Percentiles rank a stretch among this genome's conserved stretches.
Evolutionary conservation across 2,888 invertebrate genomes (phyloP).

Genomic region (Cephus spinipes): DNA sequence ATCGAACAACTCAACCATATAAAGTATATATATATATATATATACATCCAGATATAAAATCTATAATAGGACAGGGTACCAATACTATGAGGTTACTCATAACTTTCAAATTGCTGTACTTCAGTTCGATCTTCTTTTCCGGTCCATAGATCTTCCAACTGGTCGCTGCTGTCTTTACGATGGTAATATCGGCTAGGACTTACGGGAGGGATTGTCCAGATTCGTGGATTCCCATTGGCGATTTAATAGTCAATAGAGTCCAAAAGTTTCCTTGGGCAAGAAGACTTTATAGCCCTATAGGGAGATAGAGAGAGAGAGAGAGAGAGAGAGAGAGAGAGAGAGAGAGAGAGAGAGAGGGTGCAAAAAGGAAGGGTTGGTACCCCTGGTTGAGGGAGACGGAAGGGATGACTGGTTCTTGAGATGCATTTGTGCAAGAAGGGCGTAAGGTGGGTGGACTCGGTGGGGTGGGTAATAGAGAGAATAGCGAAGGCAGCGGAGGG

Average conservation of each 20-base stretch:
- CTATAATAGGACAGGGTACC: too few species aligned
- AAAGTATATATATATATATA: too few species aligned
- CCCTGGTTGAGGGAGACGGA: too few species aligned
- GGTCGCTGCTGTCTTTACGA: background rate
- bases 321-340: background rate
- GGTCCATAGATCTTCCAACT: background rate
- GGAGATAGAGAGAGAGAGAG: background rate
- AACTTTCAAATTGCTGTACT: background rate
- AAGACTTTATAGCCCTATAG: background rate
- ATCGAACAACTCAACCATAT: too few species aligned
- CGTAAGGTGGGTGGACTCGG: background rate
- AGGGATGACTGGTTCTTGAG: background rate
- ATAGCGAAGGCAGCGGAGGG: conserved; percentile 22
- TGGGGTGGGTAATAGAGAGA: background rate
- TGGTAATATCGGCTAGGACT: background rate
- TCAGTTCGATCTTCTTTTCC: background rate
- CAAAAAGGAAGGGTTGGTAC: background rate
- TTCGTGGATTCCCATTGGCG: background rate
- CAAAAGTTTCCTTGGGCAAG: background rate
- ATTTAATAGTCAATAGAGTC: background rate
- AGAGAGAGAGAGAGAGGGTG: background rate
- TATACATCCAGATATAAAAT: too few species aligned
- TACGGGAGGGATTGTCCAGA: background rate
- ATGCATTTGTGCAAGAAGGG: background rate
- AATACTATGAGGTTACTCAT: too few species aligned